Evolutionary conservation across 2,797 vertebrate species (phyloP).

Genomic region (Thripadectes ignobilis): DNA sequence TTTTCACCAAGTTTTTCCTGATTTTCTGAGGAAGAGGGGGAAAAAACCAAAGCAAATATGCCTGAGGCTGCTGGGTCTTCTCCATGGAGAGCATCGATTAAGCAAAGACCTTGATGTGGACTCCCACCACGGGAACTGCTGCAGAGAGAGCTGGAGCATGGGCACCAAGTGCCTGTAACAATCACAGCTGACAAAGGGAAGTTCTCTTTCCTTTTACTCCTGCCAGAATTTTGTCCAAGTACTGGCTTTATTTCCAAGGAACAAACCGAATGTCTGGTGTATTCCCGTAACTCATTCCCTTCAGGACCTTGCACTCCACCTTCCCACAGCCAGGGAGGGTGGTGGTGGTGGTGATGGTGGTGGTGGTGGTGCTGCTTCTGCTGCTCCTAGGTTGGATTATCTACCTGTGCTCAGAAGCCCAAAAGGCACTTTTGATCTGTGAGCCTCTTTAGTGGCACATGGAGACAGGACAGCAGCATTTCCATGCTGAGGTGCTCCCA

Average conservation of each 20-base stretch:
- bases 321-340: neutral
- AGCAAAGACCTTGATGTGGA: neutral
- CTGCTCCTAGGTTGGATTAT: neutral
- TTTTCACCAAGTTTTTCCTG: neutral
- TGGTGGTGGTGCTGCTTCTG: neutral
- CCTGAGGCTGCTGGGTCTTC: neutral
- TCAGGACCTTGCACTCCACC: neutral
- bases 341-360: too few relatives aligned
- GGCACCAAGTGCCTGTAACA: neutral
- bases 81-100: neutral
- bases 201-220: neutral
- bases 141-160: neutral
- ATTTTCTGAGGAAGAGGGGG: neutral
- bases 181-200: slow-evolving; percentile 7
- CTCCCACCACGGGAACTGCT: neutral
- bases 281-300: neutral
- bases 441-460: neutral
- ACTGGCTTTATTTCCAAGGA: neutral
- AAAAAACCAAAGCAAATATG: neutral
- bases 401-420: neutral
- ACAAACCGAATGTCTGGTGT: neutral
- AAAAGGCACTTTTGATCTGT: neutral
- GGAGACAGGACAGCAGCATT: neutral
- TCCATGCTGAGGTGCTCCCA: neutral
- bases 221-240: neutral